phyloP scores from a whole-genome alignment of 2,797 vertebrate species.

The Peromyscus nudipes region DNA sequence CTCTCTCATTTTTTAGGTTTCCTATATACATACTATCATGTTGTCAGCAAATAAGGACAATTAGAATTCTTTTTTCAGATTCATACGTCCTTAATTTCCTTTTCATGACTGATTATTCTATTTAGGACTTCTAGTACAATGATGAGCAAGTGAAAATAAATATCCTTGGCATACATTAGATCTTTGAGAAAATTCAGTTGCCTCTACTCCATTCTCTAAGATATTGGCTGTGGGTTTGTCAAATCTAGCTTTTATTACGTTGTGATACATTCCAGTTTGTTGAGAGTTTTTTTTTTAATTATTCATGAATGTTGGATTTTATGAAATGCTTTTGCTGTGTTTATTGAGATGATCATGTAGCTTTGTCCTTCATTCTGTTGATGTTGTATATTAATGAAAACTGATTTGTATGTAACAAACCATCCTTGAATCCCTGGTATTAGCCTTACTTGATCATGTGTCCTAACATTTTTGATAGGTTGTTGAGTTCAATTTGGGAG shows the following conservation, averaged over 20 bases:
- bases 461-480: background rate
- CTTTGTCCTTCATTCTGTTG: background rate
- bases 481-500: background rate
- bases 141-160: background rate
- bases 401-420: background rate
- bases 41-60: background rate
- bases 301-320: background rate
- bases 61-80: background rate
- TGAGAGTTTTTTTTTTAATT: background rate
- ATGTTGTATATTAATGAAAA: background rate
- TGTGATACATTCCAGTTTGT: background rate
- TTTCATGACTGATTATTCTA: background rate
- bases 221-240: background rate
- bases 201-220: background rate
- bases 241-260: background rate
- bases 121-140: background rate
- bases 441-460: background rate
- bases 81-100: background rate
- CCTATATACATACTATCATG: background rate
- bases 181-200: background rate
- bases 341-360: background rate
- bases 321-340: background rate
- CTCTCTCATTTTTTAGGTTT: background rate
- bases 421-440: background rate
- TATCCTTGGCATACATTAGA: background rate